Base-by-base conservation (phyloP, 1,140 invertebrate genomes). In the Trichonephila clavata region DNA sequence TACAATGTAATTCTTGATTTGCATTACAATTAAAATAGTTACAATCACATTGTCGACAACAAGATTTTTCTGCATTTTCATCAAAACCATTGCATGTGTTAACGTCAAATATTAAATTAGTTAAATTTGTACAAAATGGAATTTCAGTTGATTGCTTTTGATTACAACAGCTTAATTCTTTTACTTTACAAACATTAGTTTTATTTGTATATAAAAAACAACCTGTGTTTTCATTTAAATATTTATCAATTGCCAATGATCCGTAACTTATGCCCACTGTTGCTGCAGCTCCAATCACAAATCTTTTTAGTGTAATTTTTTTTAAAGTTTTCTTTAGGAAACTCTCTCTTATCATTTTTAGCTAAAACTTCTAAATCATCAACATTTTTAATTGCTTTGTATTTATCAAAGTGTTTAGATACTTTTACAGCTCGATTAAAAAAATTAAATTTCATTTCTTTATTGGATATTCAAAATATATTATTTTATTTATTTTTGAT, bases 101-200 rank as follows among this genome's bases (percentile, higher is more conserved):
- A n/a, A 59, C 10, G 4, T 10, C 16, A 86, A 86, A n/a, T 13
- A 20, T 60, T 24, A 68, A 24, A 68, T 68, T n/a, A 0, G 1
- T n/a, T n/a, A n/a, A 2, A 68, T 86, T 24, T n/a, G 3, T 86
- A 16, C 83, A 86, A 24, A n/a, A 59, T 20, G 50, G 20, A 59
- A 86, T 86, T n/a, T 59, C 43, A 8, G 3, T 24, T 27, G 43
- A 21, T 10, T n/a, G 4, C 5, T 60, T 24, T 86, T 86, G 10
- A 60, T 86, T 86, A n/a, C 83, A 86, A 60, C 83, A 86, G 24
- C 83, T 86, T 14, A 86, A 86, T 86, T 86, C 43, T 60, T 57
- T 20, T 27, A 86, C 50, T 86, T 86, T 86, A 60, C 83, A 86
- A n/a, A 60, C 24, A 59, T 60, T 10, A 8, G 43, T 59, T 24